These are phyloP conservation scores for Diploscapter pachys DNA, from an alignment of 1,140 invertebrate genomes.

Conservation along the genomic window DNA sequence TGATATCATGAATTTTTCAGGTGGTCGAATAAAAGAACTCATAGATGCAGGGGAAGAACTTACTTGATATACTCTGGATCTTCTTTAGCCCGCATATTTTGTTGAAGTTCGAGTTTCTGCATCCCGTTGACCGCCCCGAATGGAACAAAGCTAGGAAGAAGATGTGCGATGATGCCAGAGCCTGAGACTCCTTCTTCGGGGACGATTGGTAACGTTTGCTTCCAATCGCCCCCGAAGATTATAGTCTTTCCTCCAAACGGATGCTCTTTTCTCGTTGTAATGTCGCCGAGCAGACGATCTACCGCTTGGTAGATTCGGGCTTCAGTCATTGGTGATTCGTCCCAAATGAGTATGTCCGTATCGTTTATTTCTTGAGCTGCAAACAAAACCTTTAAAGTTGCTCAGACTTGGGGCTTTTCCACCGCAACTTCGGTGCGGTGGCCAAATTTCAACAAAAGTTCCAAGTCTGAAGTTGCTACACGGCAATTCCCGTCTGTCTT, in stretches of 20 bases:
- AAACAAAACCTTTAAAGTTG: no score
- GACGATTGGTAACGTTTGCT: constrained; percentile 49
- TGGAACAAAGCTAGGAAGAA: constrained; percentile 8
- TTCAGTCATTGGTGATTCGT: constrained; percentile 26
- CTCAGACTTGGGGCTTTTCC: no score
- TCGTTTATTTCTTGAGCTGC: no score
- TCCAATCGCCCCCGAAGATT: constrained; percentile 53
- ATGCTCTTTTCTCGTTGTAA: constrained; percentile 1
- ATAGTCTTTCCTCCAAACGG: constrained; percentile 51
- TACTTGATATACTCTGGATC: constrained; percentile 16
- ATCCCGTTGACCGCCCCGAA: not conserved
- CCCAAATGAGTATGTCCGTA: no score
- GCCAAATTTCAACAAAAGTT: no score
- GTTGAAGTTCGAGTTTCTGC: constrained; percentile 8
- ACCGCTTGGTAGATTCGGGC: constrained; percentile 12
- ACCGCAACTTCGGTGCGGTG: no score
- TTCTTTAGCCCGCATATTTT: constrained; percentile 31
- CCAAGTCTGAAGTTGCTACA: no score
- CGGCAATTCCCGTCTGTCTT: no score
- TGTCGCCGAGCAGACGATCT: constrained; percentile 12
- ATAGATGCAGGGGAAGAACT: no score
- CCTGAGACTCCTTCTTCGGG: constrained; percentile 12
- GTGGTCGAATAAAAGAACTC: no score
- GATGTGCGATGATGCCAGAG: not conserved
- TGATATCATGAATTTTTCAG: no score